These are phyloP conservation scores for Tupaia tana DNA, from an alignment of 2,113 vertebrate species.

Conservation along the genomic window DNA sequence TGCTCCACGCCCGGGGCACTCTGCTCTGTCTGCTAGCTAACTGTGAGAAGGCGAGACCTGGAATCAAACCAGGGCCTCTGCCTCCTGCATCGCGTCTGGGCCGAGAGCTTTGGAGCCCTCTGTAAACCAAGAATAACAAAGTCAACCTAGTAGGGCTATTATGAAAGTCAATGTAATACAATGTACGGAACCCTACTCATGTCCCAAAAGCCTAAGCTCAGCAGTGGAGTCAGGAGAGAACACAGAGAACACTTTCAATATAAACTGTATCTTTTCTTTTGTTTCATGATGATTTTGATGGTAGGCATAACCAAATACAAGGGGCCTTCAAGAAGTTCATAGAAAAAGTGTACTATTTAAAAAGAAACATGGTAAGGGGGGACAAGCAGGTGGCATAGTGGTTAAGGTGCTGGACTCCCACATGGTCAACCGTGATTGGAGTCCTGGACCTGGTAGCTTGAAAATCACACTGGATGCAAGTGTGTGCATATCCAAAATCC, in stretches of 20 bases:
- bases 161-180: not conserved
- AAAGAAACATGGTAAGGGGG: too few species aligned
- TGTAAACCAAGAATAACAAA: not conserved
- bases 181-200: not conserved
- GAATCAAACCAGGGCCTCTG: not conserved
- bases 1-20: not conserved
- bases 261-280: not conserved
- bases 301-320: not conserved
- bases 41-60: too few species aligned
- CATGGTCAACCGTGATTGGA: too few species aligned
- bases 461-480: too few species aligned
- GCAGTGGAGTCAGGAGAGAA: accelerated
- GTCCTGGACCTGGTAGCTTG: too few species aligned
- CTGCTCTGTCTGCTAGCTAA: not conserved
- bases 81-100: accelerated
- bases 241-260: not conserved
- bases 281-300: not conserved
- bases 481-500: too few species aligned
- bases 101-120: accelerated
- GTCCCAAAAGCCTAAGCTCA: not conserved
- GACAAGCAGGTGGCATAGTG: too few species aligned
- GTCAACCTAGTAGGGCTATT: not conserved
- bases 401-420: too few species aligned
- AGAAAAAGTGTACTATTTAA: too few species aligned
- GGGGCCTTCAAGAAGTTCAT: too few species aligned